Percentiles rank a stretch among this genome's conserved stretches.
Conservation (phyloP, 2,888 invertebrate genomes). For the Abscondita cerata region DNA sequence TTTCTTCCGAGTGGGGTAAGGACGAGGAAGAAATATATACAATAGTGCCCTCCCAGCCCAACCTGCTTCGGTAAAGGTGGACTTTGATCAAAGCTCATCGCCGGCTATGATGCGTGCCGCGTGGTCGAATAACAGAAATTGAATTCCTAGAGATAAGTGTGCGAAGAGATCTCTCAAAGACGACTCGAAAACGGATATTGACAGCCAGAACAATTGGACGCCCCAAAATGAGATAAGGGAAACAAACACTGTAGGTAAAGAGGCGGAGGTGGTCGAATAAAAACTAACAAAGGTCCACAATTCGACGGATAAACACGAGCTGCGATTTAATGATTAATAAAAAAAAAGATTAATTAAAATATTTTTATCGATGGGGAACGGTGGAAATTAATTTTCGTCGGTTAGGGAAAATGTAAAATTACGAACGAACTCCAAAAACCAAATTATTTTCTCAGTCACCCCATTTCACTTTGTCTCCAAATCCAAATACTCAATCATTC, state of each 20-base stretch:
- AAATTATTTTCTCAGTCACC: conserved; percentile 53
- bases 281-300: conserved; percentile 31
- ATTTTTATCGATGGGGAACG: conserved; percentile 55
- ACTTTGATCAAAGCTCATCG: conserved; percentile 38
- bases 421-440: conserved; percentile 54
- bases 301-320: no score
- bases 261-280: conserved; percentile 23
- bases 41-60: conserved; percentile 50
- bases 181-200: conserved; percentile 53
- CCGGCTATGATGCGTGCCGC: conserved; percentile 39
- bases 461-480: conserved; percentile 53
- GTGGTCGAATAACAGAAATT: conserved; percentile 52
- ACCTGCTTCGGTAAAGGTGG: conserved; percentile 28
- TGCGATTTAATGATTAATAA: not conserved
- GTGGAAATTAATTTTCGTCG: conserved; percentile 57
- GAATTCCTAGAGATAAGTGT: conserved; percentile 53
- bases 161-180: conserved; percentile 49
- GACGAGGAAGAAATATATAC: conserved; percentile 57
- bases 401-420: conserved; percentile 55
- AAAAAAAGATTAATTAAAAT: conserved; percentile 3
- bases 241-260: conserved; percentile 54
- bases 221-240: conserved; percentile 58
- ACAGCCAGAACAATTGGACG: conserved; percentile 63
- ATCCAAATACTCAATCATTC: conserved; percentile 59
- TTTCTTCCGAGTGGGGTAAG: conserved; percentile 58